phyloP scores from a whole-genome alignment of 2,113 vertebrate species.

The Rynchops niger region DNA sequence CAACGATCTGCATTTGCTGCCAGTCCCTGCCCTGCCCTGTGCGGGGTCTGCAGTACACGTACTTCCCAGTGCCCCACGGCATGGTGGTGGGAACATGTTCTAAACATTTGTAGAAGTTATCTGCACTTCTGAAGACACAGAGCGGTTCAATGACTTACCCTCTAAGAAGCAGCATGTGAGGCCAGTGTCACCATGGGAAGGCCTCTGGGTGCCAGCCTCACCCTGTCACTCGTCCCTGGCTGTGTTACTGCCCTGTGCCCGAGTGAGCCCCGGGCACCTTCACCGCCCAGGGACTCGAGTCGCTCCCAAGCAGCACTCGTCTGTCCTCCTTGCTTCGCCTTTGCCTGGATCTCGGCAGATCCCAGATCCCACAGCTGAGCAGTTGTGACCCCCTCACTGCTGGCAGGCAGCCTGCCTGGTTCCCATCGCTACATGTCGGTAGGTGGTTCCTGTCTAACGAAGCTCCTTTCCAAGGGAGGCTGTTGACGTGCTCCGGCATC shows the following conservation, averaged over 20 bases:
- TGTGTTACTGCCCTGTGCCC: neutral
- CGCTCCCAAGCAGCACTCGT: neutral
- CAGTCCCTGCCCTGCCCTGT: neutral
- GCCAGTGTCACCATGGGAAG: neutral
- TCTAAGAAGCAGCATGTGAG: neutral
- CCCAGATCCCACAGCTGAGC: neutral
- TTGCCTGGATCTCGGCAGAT: neutral
- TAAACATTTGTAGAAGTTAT: neutral
- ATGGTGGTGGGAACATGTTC: fast-evolving
- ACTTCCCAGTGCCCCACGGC: neutral
- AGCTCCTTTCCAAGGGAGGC: conserved; percentile 19
- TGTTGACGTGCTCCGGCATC: neutral
- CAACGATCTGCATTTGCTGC: neutral
- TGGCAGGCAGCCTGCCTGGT: conserved; percentile 18
- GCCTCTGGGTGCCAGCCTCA: neutral
- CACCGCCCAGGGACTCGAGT: neutral
- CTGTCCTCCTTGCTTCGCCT: neutral
- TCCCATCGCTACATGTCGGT: conserved; percentile 4
- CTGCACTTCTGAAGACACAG: neutral
- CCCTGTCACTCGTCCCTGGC: neutral
- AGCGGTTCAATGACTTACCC: neutral
- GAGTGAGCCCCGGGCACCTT: fast-evolving
- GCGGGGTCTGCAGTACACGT: neutral
- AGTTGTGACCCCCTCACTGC: neutral
- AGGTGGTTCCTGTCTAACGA: conserved; percentile 27